Base-by-base conservation (phyloP, 2,888 invertebrate species). In the Drosophila formosana region DNA sequence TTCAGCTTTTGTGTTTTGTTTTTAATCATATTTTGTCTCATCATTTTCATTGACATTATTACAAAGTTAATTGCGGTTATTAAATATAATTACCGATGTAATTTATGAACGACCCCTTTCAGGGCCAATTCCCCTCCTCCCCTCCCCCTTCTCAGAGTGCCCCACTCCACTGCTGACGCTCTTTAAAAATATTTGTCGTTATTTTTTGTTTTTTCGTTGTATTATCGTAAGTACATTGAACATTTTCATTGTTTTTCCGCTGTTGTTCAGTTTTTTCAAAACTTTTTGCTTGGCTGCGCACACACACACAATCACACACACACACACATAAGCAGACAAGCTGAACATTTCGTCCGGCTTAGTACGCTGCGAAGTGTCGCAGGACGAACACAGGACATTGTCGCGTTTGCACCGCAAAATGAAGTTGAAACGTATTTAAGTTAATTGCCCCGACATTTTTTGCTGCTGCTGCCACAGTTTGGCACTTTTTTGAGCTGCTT, bases 11-110 rank as follows among this genome's bases (percentile, higher is more conserved):
- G 49, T 75, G 70, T 66, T 66, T 79, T 67, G 63, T 72, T 80
- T 82, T 72, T 88, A 78, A 83, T 83, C 82, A 80, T 75, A 74
- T 86, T 86, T 82, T 72, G 80, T 88, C 88, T 86, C 85, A 86
- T 86, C 83, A 75, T 88, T 85, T 83, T 75, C 83, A 85, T 86
- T 86, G 85, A 86, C 88, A 86, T 86, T 86, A 88, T 88, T 82
- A 88, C 86, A 83, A 73, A 88, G 86, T 78, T 82, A 87, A 87
- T 87, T 88, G 87, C 70, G 52, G 84, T 82, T 77, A 87, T 87
- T 87, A 87, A 86, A 80, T 80, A 76, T 86, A 88, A 88, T 85
- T 87, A 80, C 81, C 75, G 69, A 77, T 84, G 89, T 88, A 82
- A 89, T 88, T 88, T 89, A 87, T 80, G 78, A 75, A 75, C 84